A percentile compares a stretch with the other conserved stretches of the same genome.
Evolutionary conservation across 2,113 vertebrate genomes (phyloP).

Genomic region (Lophotis ruficrista): DNA sequence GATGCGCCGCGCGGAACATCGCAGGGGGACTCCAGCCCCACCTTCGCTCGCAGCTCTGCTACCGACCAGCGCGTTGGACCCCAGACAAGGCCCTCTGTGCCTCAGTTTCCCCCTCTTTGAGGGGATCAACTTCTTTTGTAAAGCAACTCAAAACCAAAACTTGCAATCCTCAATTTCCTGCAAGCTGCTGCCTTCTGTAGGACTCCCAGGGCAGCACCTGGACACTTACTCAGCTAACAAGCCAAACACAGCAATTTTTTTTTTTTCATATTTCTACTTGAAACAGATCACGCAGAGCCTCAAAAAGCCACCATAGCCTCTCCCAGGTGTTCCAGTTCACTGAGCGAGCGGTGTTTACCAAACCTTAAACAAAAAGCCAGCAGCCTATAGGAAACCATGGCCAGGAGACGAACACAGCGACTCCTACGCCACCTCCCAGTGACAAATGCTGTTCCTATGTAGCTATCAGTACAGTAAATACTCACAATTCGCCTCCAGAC

Average conservation of each 20-base stretch:
- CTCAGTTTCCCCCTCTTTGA: neutral
- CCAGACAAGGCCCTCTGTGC: neutral
- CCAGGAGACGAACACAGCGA: neutral
- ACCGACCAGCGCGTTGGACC: neutral
- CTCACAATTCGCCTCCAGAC: neutral
- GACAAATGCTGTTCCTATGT: neutral
- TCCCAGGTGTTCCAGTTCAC: neutral
- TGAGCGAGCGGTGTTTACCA: neutral
- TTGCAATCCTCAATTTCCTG: neutral
- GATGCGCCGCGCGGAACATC: rapidly evolving
- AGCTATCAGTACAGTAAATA: neutral
- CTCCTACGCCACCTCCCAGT: neutral
- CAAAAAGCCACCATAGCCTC: neutral
- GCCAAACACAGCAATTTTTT: neutral
- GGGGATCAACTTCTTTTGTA: neutral
- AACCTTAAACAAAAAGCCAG: neutral
- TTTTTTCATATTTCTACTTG: neutral
- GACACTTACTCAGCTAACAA: neutral
- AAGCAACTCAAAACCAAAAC: neutral
- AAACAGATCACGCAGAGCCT: neutral
- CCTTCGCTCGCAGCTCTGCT: neutral
- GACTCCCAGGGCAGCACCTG: neutral
- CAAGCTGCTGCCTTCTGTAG: neutral
- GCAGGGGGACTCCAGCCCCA: neutral
- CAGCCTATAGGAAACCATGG: neutral